phyloP scores from a whole-genome alignment of 2,888 invertebrate genomes.

The Leistus spinibarbis region DNA sequence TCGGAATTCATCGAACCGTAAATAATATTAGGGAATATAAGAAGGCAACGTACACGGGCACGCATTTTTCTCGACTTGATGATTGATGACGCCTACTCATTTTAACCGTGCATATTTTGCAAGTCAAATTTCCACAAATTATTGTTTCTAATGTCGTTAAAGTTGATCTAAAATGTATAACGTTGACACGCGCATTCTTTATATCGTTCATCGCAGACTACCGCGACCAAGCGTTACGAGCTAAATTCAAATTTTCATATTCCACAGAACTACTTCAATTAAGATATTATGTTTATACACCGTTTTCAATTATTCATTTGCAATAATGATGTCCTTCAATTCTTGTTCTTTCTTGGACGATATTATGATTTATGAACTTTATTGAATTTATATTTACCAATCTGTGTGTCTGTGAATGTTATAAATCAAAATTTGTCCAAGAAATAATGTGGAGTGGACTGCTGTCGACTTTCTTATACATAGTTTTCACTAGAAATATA shows the following conservation, averaged over 20 bases:
- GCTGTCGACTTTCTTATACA: too few relatives aligned
- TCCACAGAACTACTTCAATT: too few relatives aligned
- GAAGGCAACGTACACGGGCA: neutral
- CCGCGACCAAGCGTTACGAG: neutral
- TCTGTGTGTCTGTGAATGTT: too few relatives aligned
- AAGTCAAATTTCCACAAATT: slow-evolving; percentile 11
- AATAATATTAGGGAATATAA: neutral
- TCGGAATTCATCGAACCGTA: neutral
- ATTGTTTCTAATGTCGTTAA: slow-evolving; percentile 12
- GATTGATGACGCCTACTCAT: slow-evolving; percentile 4
- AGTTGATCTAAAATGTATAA: neutral
- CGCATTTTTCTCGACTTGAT: neutral
- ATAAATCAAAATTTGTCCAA: too few relatives aligned
- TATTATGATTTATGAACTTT: too few relatives aligned
- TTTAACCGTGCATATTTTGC: slow-evolving; percentile 8
- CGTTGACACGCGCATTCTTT: neutral
- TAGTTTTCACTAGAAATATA: too few relatives aligned
- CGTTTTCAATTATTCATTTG: too few relatives aligned
- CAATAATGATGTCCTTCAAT: too few relatives aligned
- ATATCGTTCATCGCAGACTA: neutral
- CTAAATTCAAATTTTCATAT: neutral
- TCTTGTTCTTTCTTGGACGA: too few relatives aligned
- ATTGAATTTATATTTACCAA: too few relatives aligned
- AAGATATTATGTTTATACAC: too few relatives aligned
- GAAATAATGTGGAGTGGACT: too few relatives aligned